These are phyloP conservation scores for Drosophila saltans DNA, from an alignment of 1,140 invertebrate genomes.

Conservation along the genomic window DNA sequence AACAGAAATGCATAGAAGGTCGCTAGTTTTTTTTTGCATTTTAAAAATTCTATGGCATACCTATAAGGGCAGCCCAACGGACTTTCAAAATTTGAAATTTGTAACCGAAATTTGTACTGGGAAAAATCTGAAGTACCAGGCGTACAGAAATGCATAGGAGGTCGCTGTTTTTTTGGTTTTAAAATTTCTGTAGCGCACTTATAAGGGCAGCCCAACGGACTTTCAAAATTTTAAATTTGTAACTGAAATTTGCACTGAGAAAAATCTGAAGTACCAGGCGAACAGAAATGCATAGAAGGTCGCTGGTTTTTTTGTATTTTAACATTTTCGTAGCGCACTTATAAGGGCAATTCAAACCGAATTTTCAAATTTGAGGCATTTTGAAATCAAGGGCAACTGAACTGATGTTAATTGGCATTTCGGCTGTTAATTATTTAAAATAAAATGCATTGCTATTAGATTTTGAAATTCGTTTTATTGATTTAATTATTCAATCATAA, in stretches of 20 bases:
- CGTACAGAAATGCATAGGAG: not conserved
- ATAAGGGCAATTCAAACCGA: no score
- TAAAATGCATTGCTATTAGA: not conserved
- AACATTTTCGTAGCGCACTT: no score
- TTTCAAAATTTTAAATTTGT: not conserved
- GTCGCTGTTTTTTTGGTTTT: not conserved
- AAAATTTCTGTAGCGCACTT: no score
- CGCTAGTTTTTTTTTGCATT: not conserved
- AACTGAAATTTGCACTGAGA: not conserved
- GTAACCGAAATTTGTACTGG: not conserved
- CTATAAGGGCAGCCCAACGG: no score
- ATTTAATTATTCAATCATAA: slow-evolving; percentile 62
- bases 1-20: not conserved
- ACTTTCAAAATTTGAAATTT: no score
- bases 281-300: not conserved
- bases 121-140: slow-evolving; percentile 1
- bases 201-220: no score
- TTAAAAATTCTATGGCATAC: no score
- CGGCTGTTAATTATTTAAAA: no score
- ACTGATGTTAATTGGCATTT: no score
- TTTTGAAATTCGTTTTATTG: slow-evolving; percentile 68
- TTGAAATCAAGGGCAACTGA: no score
- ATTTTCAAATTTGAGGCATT: no score
- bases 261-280: not conserved
- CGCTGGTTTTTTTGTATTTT: not conserved